Conservation (phyloP, 2,113 vertebrate genomes). For the Tringa solitaria region DNA sequence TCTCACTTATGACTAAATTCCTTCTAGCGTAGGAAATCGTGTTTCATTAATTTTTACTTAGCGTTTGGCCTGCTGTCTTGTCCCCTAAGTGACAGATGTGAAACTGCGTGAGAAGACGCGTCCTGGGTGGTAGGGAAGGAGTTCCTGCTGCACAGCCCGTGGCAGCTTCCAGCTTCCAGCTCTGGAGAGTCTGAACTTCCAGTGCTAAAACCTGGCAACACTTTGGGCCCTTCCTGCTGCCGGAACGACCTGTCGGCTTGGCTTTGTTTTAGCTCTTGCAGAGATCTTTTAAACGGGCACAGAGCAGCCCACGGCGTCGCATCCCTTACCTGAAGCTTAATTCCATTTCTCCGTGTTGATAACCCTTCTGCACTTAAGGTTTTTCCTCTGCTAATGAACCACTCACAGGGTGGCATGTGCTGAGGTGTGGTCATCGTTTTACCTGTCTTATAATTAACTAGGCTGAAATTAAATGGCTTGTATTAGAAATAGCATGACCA, state of each 20-base stretch:
- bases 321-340: not conserved
- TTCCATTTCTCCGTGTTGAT: not conserved
- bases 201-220: not conserved
- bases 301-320: not conserved
- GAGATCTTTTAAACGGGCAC: not conserved
- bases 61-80: not conserved
- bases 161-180: not conserved
- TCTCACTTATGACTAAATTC: not conserved
- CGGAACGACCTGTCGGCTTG: not conserved
- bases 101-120: rapidly evolving
- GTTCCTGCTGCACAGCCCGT: not conserved
- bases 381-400: not conserved
- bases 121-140: not conserved
- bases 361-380: not conserved
- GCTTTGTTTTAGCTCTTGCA: not conserved
- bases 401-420: not conserved
- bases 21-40: not conserved
- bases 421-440: not conserved
- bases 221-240: not conserved
- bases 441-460: not conserved
- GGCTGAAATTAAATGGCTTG: not conserved
- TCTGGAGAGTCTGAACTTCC: not conserved
- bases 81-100: not conserved
- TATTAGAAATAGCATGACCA: no score
- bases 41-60: not conserved